phyloP scores from a whole-genome alignment of 2,113 vertebrate species.

The Ictalurus furcatus region DNA sequence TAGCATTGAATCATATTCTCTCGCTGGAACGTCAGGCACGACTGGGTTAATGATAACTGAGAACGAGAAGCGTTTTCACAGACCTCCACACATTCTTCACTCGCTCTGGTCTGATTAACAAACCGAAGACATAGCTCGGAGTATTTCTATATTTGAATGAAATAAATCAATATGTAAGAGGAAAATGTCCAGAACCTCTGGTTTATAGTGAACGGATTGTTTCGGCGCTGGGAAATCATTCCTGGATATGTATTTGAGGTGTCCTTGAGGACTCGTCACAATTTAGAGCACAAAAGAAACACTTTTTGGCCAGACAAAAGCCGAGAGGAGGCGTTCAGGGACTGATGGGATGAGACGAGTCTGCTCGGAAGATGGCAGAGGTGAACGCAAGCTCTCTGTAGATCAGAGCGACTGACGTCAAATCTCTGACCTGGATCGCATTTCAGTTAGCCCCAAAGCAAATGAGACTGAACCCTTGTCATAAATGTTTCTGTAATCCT shows the following conservation, averaged over 20 bases:
- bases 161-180: not conserved
- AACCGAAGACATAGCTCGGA: not conserved
- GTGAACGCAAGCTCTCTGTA: slow-evolving; percentile 6
- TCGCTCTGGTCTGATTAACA: not conserved
- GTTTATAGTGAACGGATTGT: not conserved
- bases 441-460: not conserved
- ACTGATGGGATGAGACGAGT: not conserved
- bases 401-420: not conserved
- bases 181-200: not conserved
- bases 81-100: not conserved
- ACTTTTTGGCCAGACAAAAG: slow-evolving; percentile 30
- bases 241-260: slow-evolving; percentile 22
- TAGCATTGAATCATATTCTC: not conserved
- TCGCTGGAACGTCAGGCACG: not conserved
- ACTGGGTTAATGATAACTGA: not conserved
- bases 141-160: not conserved
- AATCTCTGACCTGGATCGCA: slow-evolving; percentile 24
- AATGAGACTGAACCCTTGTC: slow-evolving; percentile 1
- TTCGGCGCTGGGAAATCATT: not conserved
- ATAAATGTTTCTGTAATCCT: slow-evolving; percentile 33
- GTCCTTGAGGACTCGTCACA: slow-evolving; percentile 8
- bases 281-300: slow-evolving; percentile 28
- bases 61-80: not conserved
- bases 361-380: not conserved
- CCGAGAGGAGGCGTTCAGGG: not conserved